phyloP scores from a whole-genome alignment of 1,140 invertebrate genomes.

The Diploscapter pachys region DNA sequence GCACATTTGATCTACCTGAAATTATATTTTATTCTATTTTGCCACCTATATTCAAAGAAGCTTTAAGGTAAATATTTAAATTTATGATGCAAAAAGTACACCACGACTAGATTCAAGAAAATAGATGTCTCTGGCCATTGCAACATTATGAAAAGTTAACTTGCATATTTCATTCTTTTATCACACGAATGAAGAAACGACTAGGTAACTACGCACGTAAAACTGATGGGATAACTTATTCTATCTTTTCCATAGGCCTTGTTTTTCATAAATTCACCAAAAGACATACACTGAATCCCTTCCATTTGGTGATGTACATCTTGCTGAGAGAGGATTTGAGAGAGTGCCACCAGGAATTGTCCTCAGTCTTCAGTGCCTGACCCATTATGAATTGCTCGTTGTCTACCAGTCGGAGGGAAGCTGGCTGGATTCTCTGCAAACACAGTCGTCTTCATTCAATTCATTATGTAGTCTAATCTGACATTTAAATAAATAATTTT shows the following conservation, averaged over 20 bases:
- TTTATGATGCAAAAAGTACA: too few species aligned
- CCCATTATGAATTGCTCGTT: constrained; percentile 82
- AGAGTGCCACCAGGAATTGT: constrained; percentile 68
- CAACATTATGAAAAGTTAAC: too few species aligned
- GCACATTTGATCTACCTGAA: constrained; percentile 71
- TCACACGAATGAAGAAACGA: too few species aligned
- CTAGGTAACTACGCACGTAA: too few species aligned
- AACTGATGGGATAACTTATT: not conserved
- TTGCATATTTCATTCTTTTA: too few species aligned
- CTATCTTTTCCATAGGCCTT: constrained; percentile 2
- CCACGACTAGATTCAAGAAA: too few species aligned
- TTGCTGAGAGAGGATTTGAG: constrained; percentile 80
- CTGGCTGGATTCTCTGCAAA: constrained; percentile 77
- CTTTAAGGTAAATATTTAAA: too few species aligned
- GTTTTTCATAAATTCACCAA: not conserved
- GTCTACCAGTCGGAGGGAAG: constrained; percentile 90
- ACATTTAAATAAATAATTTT: too few species aligned
- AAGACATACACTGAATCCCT: constrained; percentile 72
- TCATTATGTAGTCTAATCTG: not conserved
- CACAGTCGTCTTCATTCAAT: too few species aligned
- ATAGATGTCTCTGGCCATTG: too few species aligned
- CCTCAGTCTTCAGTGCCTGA: constrained; percentile 77
- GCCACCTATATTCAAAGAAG: too few species aligned
- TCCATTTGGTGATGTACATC: constrained; percentile 81
- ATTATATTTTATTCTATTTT: too few species aligned